Base-by-base conservation (phyloP, 2,888 invertebrate species). In the Sarcophaga caerulescens region DNA sequence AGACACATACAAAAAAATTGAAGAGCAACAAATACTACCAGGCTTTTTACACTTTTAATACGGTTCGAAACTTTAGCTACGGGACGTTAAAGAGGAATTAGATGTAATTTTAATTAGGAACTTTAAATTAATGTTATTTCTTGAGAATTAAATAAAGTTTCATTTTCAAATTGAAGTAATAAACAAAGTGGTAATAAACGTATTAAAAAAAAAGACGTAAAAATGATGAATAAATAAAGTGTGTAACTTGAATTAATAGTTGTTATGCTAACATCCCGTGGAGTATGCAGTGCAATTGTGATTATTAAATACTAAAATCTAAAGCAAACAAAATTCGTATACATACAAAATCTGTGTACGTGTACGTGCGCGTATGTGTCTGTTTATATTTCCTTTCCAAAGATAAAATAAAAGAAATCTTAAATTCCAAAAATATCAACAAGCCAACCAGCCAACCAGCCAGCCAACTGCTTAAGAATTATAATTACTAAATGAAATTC, bases 11-110 rank as follows among this genome's bases (percentile, higher is more conserved):
- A 60, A 45, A 81, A 81, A 45, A 6, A 62, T 70, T 21, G 4
- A 69, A 81, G 66, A 69, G 69, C 74, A 81, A 81, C 81, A 81
- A 81, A 81, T 74, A 81, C 74, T 74, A 74, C 47, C 35, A 66
- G 75, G 63, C 71, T 63, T 80, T 69, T 19, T 45, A 57, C 4
- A 69, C 52, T 60, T 81, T 60, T 62, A 19, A 60, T 85, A 17
- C 35, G 83, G 76, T 87, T 77, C 80, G 81, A 62, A 83, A 3
- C 65, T 17, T 76, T 45, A 57, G 21, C 47, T 17, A 73, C 68
- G 66, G 71, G 80, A 12, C 65, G 79, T 62, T 81, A 69, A 80
- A 73, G 23, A 25, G 19, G 59, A 59, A 75, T 81, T 60, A 81
- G 66, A 57, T 47, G 52, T n/a, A 77, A 17, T 59, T 76, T 57